Evolutionary conservation across 2,797 vertebrate species (phyloP), one percentile per base, ranked within the genome.

Genomic region (Emys orbicularis): DNA sequence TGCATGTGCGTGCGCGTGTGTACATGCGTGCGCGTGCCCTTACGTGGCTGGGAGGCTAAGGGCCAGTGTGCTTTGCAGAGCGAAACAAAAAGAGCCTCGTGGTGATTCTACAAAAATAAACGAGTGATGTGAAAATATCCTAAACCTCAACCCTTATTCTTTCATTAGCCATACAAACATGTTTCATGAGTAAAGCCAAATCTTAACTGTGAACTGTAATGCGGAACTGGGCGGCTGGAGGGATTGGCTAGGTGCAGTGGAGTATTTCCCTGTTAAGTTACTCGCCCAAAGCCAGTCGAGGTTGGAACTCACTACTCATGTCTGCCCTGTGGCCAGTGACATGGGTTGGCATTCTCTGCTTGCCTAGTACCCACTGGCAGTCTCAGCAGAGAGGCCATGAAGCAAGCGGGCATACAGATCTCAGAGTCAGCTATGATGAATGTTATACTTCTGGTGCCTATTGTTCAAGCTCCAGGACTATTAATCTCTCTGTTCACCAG

Each of bases 341-440:
- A 34, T 15, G 59, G 13, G 13, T 16, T 34, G 59, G 59, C 31
- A 31, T 6, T 16, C 6, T 61, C 84, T 72, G 1, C 84, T 76
- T 65, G 92, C 19, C 34, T 0, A 0, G 19, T 59, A 29, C 4
- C 61, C 16, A 5, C 44, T 79, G 37, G 37, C 80, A 81, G 18
- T 31, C 61, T 50, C 50, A 50, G 50, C 61, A 52, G 52, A 86
- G 57, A 29, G 12, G 57, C 57, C 57, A 10, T 86, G 10, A 50
- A 83, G 44, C 80, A 86, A 77, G 61, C 12, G 4, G 84, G 52
- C 37, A 56, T 79, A n/a, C 56, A 88, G 15, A 59, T 61, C 21
- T 68, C 44, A 8, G 47, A 37, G 52, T 83, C 72, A 68, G 61
- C 37, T 50, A 29, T 68, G 15, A 44, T 50, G 44, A 15, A 79